Conservation (phyloP, 2,113 vertebrate genomes). For the Panthera leo region DNA sequence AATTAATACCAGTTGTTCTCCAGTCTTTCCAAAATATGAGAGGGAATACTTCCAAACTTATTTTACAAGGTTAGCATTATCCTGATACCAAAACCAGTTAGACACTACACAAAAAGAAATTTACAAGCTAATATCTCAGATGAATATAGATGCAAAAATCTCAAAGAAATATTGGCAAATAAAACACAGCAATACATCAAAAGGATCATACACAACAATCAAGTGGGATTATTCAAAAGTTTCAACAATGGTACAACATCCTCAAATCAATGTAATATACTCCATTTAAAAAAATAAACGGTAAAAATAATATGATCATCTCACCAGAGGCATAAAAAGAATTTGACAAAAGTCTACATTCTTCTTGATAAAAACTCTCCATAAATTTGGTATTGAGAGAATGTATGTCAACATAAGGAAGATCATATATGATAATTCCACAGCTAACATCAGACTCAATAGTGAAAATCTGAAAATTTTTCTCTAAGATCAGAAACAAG, state of each 20-base stretch:
- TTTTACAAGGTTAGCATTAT: neutral
- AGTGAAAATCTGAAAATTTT: neutral
- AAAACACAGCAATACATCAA: neutral
- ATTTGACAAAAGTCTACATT: neutral
- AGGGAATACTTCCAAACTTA: neutral
- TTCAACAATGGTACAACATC: neutral
- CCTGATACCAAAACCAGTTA: neutral
- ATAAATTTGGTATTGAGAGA: neutral
- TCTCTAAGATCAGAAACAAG: neutral
- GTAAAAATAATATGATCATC: neutral
- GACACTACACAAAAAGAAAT: neutral
- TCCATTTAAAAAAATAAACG: neutral
- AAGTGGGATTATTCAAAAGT: neutral
- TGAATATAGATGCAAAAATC: neutral
- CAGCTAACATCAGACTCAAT: neutral
- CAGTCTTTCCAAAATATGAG: neutral
- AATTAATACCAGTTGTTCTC: neutral
- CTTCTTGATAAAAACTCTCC: neutral
- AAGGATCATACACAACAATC: neutral
- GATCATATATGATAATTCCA: neutral
- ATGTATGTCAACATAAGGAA: neutral
- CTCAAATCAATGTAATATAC: neutral
- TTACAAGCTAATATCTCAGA: neutral
- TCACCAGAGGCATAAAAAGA: neutral
- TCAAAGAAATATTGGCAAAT: neutral